These are phyloP conservation scores for Metopolophium dirhodum DNA, from an alignment of 1,140 invertebrate species.

Conservation along the genomic window DNA sequence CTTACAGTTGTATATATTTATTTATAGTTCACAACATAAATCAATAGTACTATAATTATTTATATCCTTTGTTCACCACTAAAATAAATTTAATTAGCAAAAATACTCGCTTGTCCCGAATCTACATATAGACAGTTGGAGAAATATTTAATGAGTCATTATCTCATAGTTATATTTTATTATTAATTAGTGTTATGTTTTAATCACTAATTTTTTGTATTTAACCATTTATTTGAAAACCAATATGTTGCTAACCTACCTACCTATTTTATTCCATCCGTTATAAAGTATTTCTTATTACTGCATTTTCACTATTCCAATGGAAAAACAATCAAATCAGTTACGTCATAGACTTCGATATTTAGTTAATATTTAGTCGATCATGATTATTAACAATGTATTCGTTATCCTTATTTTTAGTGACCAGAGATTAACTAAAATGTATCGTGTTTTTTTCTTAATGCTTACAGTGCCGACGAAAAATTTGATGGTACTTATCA, in stretches of 20 bases:
- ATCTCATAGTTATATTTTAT: neutral
- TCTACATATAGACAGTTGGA: neutral
- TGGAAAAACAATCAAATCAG: neutral
- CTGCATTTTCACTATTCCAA: neutral
- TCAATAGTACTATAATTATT: no score
- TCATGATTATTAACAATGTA: neutral
- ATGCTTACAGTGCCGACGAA: slow-evolving; percentile 87
- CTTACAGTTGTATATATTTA: no score
- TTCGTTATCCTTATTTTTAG: neutral
- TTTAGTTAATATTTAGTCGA: neutral
- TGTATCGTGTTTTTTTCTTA: neutral
- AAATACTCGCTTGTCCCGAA: no score
- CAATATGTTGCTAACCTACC: no score
- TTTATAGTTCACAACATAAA: no score
- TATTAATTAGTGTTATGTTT: neutral
- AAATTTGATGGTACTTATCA: slow-evolving; percentile 97
- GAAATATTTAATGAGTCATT: neutral
- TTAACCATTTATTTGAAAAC: neutral
- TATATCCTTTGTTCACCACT: no score
- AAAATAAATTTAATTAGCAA: no score
- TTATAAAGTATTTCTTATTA: neutral
- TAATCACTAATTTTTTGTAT: neutral
- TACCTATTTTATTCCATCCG: neutral
- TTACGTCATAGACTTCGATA: neutral
- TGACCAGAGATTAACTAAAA: neutral